Conservation (phyloP, 2,113 vertebrate species). For the Salvator merianae region DNA sequence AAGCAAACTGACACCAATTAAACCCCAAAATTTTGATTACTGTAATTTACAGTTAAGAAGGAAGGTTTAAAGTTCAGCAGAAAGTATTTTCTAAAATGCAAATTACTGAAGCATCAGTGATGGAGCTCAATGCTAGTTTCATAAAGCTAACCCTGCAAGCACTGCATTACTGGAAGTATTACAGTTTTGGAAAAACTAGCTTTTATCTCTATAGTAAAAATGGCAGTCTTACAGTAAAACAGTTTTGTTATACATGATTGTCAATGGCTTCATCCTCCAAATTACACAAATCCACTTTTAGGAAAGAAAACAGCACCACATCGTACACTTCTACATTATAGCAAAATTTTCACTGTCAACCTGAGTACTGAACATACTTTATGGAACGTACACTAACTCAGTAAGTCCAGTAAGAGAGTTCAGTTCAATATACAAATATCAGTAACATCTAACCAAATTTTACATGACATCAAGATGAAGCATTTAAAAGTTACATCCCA, state of each 20-base stretch:
- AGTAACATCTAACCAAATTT: constrained; percentile 48
- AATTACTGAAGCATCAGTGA: not conserved
- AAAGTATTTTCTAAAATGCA: not conserved
- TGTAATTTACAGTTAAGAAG: not conserved
- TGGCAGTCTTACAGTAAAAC: not conserved
- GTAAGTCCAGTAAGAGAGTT: not conserved
- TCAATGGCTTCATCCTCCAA: constrained; percentile 3
- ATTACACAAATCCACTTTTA: not conserved
- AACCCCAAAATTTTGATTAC: not conserved
- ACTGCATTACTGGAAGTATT: not conserved
- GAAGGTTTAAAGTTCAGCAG: not conserved
- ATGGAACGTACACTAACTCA: constrained; percentile 24
- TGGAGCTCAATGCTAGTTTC: not conserved
- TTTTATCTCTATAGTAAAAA: not conserved
- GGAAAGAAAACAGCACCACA: constrained; percentile 21
- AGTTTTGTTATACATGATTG: not conserved
- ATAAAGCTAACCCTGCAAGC: not conserved
- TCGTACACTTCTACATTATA: constrained; percentile 3
- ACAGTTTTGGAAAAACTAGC: not conserved
- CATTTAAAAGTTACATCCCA: constrained; percentile 16
- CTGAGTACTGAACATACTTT: constrained; percentile 36
- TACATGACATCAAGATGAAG: constrained; percentile 30
- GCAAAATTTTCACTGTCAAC: constrained; percentile 25
- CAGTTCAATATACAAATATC: not conserved
- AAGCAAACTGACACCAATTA: not conserved